Conservation (phyloP, 2,888 invertebrate species). For the Microdon myrmicae region DNA sequence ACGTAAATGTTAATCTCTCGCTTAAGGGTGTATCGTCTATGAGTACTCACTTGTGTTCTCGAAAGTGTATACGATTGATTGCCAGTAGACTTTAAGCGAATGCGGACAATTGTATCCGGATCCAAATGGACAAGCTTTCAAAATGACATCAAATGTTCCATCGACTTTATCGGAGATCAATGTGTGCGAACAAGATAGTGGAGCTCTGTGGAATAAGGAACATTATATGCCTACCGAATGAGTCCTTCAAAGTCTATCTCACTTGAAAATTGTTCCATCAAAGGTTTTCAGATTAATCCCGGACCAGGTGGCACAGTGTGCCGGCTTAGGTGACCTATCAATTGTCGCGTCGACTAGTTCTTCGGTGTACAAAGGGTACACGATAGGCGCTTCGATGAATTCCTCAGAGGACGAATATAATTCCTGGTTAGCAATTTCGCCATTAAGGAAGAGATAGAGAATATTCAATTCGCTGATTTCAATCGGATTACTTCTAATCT, state of each 20-base stretch:
- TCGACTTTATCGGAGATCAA: constrained; percentile 77
- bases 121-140: constrained; percentile 70
- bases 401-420: constrained; percentile 60
- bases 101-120: constrained; percentile 69
- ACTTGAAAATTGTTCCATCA: constrained; percentile 82
- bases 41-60: constrained; percentile 67
- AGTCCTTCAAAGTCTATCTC: constrained; percentile 35
- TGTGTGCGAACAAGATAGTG: constrained; percentile 80
- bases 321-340: constrained; percentile 70
- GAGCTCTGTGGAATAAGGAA: constrained; percentile 77
- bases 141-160: constrained; percentile 76
- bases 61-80: constrained; percentile 76
- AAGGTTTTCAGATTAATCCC: constrained; percentile 86
- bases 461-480: neutral
- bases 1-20: constrained; percentile 11
- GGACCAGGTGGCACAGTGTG: constrained; percentile 83
- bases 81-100: constrained; percentile 70
- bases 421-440: constrained; percentile 54
- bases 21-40: too few relatives aligned
- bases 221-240: neutral
- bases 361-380: constrained; percentile 60
- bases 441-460: neutral
- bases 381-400: constrained; percentile 53
- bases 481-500: neutral
- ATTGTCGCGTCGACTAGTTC: constrained; percentile 58